Evolutionary conservation across 2,888 invertebrate genomes (phyloP), one percentile per base, ranked within the genome.

Genomic region (Lycaena phlaeas): DNA sequence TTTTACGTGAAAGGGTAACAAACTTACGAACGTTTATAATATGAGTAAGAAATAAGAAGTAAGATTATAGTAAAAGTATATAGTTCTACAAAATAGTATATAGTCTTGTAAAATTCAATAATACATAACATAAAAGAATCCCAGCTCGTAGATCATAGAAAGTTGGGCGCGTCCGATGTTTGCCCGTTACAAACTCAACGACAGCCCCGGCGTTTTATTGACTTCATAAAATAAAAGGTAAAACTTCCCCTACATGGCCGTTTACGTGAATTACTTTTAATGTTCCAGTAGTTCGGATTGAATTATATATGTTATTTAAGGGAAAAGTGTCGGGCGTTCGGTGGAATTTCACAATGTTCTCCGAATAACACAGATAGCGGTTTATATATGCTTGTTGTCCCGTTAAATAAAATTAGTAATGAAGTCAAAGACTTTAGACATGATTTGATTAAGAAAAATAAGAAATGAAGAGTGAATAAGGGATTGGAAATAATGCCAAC

Each of bases 141-240:
- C 10, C 14, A 12, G 12, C 9, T 42, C 47, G 41, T 44, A 48
- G 45, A 48, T 46, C 42, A 49, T 38, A 42, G 42, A 44, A 53
- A 50, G 42, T 49, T 50, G 40, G 18, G 40, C 29, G 14, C 36
- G 37, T 45, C 40, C 41, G 15, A 37, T 41, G 18, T 41, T 25
- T 39, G 39, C 15, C 14, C 27, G 27, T 45, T 43, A 52, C 50
- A 50, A 55, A 53, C 48, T 56, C 45, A 47, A 42, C 51, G 50
- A 55, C 54, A 54, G 56, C 42, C 25, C 43, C 39, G 51, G 42
- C 52, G 53, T 56, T 68, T 65, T 67, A 67, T 61, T 53, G 61
- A 54, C 59, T 63, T 55, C 64, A 59, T 65, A 65, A 67, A 67
- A 62, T 59, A 62, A 64, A 68, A 63, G 46, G 42, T 44, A 43